Percentiles rank a stretch among this genome's conserved stretches.
These are phyloP conservation scores for Biston stratarius DNA, from an alignment of 2,888 invertebrate genomes.

Conservation along the genomic window DNA sequence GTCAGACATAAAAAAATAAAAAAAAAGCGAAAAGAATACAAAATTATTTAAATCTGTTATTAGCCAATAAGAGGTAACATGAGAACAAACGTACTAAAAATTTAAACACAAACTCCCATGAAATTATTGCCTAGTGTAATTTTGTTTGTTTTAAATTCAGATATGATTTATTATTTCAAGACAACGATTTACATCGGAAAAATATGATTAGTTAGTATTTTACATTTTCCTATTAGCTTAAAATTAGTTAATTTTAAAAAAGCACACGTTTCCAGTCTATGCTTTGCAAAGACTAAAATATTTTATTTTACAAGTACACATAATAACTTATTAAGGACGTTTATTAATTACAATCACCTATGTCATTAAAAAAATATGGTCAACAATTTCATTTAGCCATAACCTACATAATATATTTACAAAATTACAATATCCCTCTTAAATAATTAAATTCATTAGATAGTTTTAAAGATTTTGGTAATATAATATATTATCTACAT, in stretches of 20 bases:
- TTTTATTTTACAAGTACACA: slow-evolving; percentile 28
- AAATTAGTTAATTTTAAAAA: slow-evolving; percentile 31
- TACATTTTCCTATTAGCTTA: slow-evolving; percentile 16
- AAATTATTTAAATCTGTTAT: too few species aligned
- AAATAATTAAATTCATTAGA: slow-evolving; percentile 2
- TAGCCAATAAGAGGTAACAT: too few species aligned
- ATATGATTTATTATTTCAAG: neutral
- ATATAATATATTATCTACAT: slow-evolving; percentile 5
- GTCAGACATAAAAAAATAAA: too few species aligned
- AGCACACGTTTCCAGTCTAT: slow-evolving; percentile 49
- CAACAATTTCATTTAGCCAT: slow-evolving; percentile 30
- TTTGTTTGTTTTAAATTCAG: neutral
- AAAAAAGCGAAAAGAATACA: too few species aligned
- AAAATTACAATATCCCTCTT: slow-evolving; percentile 23
- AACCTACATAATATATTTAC: slow-evolving; percentile 37
- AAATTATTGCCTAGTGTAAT: neutral
- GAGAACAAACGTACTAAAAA: too few species aligned
- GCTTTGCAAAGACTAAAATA: slow-evolving; percentile 53
- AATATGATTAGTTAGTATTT: neutral
- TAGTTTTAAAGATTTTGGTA: slow-evolving; percentile 27
- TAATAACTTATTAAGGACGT: slow-evolving; percentile 33
- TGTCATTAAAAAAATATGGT: slow-evolving; percentile 30
- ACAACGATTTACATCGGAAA: neutral
- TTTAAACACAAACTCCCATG: neutral
- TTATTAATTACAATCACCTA: slow-evolving; percentile 17